Base-by-base conservation (phyloP, 2,888 invertebrate species). In the Matsumyia berberina region DNA sequence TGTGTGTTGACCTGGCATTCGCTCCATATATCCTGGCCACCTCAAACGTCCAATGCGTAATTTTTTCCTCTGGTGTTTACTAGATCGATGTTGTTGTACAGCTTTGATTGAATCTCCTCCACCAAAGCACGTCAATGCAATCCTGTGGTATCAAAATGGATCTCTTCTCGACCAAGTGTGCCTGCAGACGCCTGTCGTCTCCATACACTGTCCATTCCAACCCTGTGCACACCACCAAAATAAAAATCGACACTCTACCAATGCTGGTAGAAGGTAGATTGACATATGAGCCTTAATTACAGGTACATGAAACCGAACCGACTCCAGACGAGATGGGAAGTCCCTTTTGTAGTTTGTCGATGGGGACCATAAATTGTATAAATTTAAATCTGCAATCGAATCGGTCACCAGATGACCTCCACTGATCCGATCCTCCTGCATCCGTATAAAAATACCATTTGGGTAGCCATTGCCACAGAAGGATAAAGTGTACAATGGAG, bases 201-300 rank as follows among this genome's bases (percentile, higher is more conserved):
- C 24, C 24, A 24, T 24, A 3, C 24, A 24, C 24, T 17, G 15
- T 42, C 11, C 37, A 39, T 5, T 69, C 69, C 51, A 51, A 15
- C 46, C n/a, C 9, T 29, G 35, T 11, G 8, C 11, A 46, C 2
- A 9, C 7, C 6, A 39, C 44, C 12, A 29, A 44, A 29, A 44
- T 39, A 7, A n/a, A 46, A 31, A 60, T 60, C 37, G 29, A n/a
- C 15, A 37, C 37, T 7, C 35, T 9, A 58, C 58, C 51, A 49
- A n/a, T 31, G 19, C 12, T 31, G 70, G 46, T 49, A 29, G 53
- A 58, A 66, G 42, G 58, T 58, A 35, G 39, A 82, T 66, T 66
- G 78, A 67, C 82, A 70, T 78, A 78, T 72, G 66, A 78, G 46
- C 55, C 82, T 73, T 78, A 83, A 83, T 83, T 78, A 83, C 60